Percentiles rank a stretch among this genome's conserved stretches.
These are phyloP conservation scores for Pleuronectes platessa DNA, from an alignment of 2,113 vertebrate genomes.

Conservation along the genomic window DNA sequence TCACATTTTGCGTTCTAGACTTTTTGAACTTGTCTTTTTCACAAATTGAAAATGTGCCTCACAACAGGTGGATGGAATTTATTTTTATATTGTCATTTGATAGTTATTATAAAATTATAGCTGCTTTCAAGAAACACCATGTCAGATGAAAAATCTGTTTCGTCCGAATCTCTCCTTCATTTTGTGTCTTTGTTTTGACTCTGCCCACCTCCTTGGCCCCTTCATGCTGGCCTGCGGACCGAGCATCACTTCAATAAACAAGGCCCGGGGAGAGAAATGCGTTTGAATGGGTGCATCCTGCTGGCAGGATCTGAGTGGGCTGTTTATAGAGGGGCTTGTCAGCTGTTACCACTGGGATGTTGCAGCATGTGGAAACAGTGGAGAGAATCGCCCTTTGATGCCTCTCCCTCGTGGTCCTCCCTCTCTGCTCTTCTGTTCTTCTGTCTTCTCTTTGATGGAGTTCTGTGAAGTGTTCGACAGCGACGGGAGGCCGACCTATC, in stretches of 20 bases:
- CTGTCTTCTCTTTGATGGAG: conserved; percentile 73
- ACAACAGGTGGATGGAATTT: no score
- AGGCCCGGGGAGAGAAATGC: conserved; percentile 65
- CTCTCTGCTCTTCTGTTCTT: conserved; percentile 48
- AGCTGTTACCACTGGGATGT: conserved; percentile 77
- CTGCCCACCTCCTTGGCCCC: background rate
- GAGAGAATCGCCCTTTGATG: conserved; percentile 77
- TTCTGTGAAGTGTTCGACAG: conserved; percentile 77
- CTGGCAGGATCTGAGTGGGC: conserved; percentile 78
- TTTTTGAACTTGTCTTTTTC: no score
- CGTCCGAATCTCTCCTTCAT: background rate
- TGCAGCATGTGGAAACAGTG: conserved; percentile 78
- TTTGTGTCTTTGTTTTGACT: background rate
- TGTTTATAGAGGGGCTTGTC: conserved; percentile 81
- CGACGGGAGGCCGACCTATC: conserved; percentile 68
- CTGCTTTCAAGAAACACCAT: background rate
- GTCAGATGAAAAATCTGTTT: background rate
- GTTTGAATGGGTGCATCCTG: conserved; percentile 75
- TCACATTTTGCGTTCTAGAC: no score
- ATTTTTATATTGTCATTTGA: background rate
- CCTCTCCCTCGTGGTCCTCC: conserved; percentile 47
- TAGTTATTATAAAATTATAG: background rate
- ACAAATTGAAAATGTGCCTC: no score
- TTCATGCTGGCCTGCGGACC: conserved; percentile 58
- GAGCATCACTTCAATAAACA: conserved; percentile 78